Conservation (phyloP, 1,140 invertebrate genomes). For the Saccostrea echinata region DNA sequence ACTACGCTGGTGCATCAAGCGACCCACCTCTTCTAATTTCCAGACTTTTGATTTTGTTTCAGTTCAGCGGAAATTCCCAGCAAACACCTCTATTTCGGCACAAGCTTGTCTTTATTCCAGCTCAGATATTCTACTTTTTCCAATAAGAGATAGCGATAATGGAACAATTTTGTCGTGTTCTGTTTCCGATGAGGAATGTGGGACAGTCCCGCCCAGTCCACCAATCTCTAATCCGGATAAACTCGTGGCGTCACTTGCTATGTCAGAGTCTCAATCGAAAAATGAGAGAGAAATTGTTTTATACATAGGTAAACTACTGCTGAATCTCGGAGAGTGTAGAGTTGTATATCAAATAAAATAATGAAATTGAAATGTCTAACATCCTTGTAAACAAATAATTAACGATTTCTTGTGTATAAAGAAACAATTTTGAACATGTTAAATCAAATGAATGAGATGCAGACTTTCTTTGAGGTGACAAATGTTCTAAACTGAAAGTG, state of each 20-base stretch:
- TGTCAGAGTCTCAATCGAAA: not conserved
- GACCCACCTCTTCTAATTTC: not conserved
- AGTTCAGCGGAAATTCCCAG: not conserved
- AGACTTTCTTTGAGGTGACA: too few relatives aligned
- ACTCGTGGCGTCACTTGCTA: not conserved
- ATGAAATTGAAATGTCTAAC: too few relatives aligned
- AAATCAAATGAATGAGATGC: too few relatives aligned
- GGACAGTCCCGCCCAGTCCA: not conserved
- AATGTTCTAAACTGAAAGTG: too few relatives aligned
- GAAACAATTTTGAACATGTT: too few relatives aligned
- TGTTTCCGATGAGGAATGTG: not conserved
- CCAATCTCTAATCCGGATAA: not conserved
- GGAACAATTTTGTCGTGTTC: conserved; percentile 2
- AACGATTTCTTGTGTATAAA: too few relatives aligned
- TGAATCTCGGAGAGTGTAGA: not conserved
- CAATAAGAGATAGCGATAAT: not conserved
- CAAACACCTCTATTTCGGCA: not conserved
- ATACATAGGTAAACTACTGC: not conserved
- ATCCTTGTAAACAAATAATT: too few relatives aligned
- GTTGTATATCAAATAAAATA: too few relatives aligned
- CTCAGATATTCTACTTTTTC: not conserved
- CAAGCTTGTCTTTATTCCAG: not conserved
- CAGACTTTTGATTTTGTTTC: not conserved
- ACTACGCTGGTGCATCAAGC: conserved; percentile 23
- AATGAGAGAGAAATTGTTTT: not conserved